phyloP scores from a whole-genome alignment of 2,113 vertebrate species.

The Nestor notabilis region DNA sequence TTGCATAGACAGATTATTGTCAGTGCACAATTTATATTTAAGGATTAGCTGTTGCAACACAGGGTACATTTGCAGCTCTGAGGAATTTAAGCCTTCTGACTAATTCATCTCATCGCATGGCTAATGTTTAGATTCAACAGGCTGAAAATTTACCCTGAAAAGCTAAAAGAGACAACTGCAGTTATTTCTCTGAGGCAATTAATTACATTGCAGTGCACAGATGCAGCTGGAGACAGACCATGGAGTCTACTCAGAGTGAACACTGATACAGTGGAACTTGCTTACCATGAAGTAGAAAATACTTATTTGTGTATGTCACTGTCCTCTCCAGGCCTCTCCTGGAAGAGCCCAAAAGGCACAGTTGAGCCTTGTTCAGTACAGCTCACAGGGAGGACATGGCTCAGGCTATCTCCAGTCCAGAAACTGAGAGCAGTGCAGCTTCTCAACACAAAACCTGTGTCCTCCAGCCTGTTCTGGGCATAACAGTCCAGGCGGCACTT shows the following conservation, averaged over 20 bases:
- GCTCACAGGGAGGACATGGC: neutral
- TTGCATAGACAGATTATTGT: conserved; percentile 77
- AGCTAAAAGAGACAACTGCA: conserved; percentile 28
- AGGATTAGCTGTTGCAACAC: conserved; percentile 36
- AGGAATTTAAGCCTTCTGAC: conserved; percentile 9
- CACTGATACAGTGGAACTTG: conserved; percentile 67
- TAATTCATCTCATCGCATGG: neutral
- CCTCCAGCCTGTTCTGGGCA: neutral
- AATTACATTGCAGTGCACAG: conserved; percentile 16
- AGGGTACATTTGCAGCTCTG: conserved; percentile 17
- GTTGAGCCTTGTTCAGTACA: neutral
- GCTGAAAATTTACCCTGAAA: conserved; percentile 40
- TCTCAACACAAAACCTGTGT: neutral
- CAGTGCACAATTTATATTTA: conserved; percentile 33
- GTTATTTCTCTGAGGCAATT: conserved; percentile 32
- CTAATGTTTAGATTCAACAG: conserved; percentile 11
- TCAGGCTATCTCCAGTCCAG: neutral
- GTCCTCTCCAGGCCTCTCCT: neutral
- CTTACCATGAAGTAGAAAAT: conserved; percentile 18
- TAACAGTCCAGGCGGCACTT: neutral
- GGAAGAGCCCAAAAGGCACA: neutral
- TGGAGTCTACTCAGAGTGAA: conserved; percentile 21
- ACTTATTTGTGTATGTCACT: neutral
- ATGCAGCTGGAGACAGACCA: conserved; percentile 41
- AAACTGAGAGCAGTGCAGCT: neutral